Conservation (phyloP, 2,113 vertebrate genomes). For the Formicarius rufipectus region DNA sequence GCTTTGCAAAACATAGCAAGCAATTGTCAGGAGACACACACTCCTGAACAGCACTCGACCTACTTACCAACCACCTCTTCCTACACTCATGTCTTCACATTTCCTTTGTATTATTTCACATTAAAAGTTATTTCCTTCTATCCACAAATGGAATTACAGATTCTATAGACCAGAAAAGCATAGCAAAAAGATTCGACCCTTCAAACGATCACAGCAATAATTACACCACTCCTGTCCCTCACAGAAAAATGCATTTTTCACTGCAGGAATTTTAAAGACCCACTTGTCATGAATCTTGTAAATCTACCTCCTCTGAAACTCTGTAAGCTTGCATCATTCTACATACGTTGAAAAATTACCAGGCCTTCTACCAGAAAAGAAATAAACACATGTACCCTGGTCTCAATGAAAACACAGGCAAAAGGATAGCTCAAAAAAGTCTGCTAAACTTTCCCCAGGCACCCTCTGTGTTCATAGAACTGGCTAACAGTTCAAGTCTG, state of each 20-base stretch:
- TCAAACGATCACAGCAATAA: neutral
- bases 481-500: neutral
- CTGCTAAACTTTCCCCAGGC: neutral
- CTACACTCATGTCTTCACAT: neutral
- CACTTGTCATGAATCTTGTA: accelerated
- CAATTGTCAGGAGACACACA: neutral
- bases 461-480: neutral
- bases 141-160: neutral
- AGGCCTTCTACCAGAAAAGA: neutral
- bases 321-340: neutral
- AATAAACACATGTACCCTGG: neutral
- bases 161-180: neutral
- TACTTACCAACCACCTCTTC: neutral
- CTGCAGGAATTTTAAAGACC: neutral
- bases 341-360: neutral
- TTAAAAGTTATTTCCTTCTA: neutral
- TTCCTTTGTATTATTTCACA: neutral
- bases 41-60: neutral
- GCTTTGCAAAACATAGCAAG: neutral
- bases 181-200: neutral
- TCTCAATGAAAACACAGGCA: neutral
- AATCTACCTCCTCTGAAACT: neutral
- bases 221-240: neutral
- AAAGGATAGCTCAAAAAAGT: neutral
- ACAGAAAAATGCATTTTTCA: neutral